Evolutionary conservation across 2,797 vertebrate species (phyloP), one percentile per base, ranked within the genome.

Genomic region (Neosilurus hyrtlii): DNA sequence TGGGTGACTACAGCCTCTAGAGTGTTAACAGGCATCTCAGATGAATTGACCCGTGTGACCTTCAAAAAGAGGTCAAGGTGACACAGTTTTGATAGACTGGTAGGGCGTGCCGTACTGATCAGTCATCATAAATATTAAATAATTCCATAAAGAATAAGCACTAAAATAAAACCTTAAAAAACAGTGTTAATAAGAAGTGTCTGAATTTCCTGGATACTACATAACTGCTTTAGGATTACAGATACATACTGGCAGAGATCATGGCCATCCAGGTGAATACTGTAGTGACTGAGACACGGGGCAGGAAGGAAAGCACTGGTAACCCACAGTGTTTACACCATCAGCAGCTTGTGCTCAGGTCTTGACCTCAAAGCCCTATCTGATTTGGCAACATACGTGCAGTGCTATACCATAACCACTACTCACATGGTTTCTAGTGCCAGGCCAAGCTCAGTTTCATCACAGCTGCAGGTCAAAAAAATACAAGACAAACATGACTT

Each of bases 321-420:
- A 79, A 66, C 49, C 61, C 62, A 79, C 62, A 79, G 52, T 54
- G 43, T 65, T 65, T 65, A 52, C 5, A 20, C 61, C 26, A 22
- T 79, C 61, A 30, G 24, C 76, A 66, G 24, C 24, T 26, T 66
- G 76, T 66, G 76, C 76, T 66, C 2, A 18, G 65, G 16, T 76
- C 22, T 62, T 76, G 57, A 62, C 74, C 74, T 62, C 74, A 76
- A 76, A 61, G 74, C 16, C 22, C 62, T 66, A 66, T 22, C 24
- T 66, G 49, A 79, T 66, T 24, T 1, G 5, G 14, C 62, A 66
- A 0, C 9, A 79, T 37, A 35, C 24, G 30, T 61, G 12, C 37
- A 76, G 20, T 6, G 57, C 35, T 24, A 22, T 24, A 49, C 57
- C 62, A 79, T 24, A 79, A 66, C 16, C 76, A 20, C 43, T 26